These are phyloP conservation scores for Drosophila navojoa DNA, from an alignment of 1,140 invertebrate genomes.

Conservation along the genomic window DNA sequence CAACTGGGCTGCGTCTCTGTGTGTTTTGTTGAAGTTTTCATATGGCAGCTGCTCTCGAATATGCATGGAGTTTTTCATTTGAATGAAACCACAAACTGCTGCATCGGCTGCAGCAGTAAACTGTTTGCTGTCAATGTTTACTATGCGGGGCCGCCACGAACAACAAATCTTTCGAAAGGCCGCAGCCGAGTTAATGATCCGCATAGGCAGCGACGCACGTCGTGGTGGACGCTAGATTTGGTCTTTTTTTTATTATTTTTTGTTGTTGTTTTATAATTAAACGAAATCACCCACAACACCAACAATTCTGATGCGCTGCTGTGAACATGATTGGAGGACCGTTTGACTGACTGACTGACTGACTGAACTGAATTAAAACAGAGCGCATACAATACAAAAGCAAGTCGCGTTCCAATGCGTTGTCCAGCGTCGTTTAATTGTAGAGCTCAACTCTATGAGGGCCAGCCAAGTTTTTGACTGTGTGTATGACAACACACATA, in stretches of 20 bases:
- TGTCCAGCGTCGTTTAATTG: conserved; percentile 44
- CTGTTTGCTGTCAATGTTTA: conserved; percentile 40
- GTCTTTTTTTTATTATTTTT: conserved; percentile 30
- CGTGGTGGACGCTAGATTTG: conserved; percentile 49
- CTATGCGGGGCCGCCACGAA: conserved; percentile 20
- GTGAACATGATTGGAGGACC: conserved; percentile 54
- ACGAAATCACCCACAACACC: conserved; percentile 52
- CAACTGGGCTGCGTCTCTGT: neutral
- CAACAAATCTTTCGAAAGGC: conserved; percentile 17
- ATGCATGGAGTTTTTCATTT: conserved; percentile 11
- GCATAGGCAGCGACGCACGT: conserved; percentile 34
- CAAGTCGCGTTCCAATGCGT: conserved; percentile 25
- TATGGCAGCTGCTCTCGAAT: conserved; percentile 18
- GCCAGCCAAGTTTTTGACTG: too few species aligned
- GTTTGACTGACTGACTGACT: conserved; percentile 35
- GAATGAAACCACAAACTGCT: conserved; percentile 13
- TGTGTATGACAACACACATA: too few species aligned
- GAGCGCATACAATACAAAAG: conserved; percentile 27
- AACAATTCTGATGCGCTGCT: conserved; percentile 12
- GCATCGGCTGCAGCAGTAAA: conserved; percentile 16
- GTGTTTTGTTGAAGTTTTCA: neutral
- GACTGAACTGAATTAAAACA: conserved; percentile 24
- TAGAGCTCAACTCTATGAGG: too few species aligned
- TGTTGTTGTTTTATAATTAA: conserved; percentile 50
- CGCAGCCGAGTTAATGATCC: conserved; percentile 66